Evolutionary conservation across 1,140 invertebrate genomes (phyloP).

Genomic region (Homarus americanus): DNA sequence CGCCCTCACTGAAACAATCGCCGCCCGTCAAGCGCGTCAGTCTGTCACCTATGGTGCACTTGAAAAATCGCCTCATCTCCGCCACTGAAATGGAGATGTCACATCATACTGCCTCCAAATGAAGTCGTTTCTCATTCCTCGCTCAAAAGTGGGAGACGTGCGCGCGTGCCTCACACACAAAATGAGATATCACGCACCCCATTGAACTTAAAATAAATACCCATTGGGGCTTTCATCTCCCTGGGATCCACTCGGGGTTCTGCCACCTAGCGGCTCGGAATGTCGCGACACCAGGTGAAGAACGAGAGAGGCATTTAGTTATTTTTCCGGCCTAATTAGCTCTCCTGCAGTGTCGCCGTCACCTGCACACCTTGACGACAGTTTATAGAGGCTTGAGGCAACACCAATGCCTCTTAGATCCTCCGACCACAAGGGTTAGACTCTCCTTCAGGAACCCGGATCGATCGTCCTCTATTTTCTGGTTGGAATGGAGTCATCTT

Average conservation of each 20-base stretch:
- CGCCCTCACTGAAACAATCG: background rate
- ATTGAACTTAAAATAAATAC: conserved; percentile 42
- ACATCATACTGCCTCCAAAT: conserved; percentile 24
- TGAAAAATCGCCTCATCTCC: conserved; percentile 47
- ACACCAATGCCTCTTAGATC: background rate
- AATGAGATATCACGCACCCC: conserved; percentile 40
- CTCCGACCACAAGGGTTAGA: conserved; percentile 45
- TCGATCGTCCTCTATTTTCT: conserved; percentile 47
- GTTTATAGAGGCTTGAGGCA: conserved; percentile 19
- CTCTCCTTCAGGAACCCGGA: conserved; percentile 6
- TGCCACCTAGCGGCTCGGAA: conserved; percentile 20
- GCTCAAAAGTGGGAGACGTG: background rate
- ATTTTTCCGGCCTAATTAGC: conserved; percentile 66
- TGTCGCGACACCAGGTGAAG: background rate
- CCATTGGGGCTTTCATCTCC: conserved; percentile 8
- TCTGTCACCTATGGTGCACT: conserved; percentile 2
- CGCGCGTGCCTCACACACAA: background rate
- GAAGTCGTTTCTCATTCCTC: conserved; percentile 43
- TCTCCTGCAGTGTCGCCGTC: conserved; percentile 67
- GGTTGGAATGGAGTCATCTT: conserved; percentile 65
- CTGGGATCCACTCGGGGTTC: background rate
- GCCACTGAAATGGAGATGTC: conserved; percentile 38
- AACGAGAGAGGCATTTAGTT: conserved; percentile 2
- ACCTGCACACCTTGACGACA: conserved; percentile 51
- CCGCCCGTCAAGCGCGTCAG: conserved; percentile 15